A percentile compares a stretch with the other conserved stretches of the same genome.
These are phyloP conservation scores for Belonocnema kinseyi DNA, from an alignment of 1,140 invertebrate genomes.

Conservation along the genomic window DNA sequence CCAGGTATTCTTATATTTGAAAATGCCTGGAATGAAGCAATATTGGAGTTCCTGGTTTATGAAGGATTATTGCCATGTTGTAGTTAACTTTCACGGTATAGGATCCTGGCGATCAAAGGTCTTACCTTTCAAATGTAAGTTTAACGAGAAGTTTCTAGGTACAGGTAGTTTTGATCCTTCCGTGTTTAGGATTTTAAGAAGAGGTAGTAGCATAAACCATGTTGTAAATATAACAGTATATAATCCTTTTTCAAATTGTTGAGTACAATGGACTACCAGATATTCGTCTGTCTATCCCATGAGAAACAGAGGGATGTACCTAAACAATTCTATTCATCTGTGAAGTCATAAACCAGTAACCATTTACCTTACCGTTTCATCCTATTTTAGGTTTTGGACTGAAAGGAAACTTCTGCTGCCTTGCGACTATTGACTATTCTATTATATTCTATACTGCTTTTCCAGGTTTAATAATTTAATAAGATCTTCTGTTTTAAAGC, in stretches of 20 bases:
- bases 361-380: neutral
- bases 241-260: slow-evolving; percentile 6
- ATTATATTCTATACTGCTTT: neutral
- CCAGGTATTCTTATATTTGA: neutral
- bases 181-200: neutral
- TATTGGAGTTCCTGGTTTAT: slow-evolving; percentile 35
- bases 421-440: neutral
- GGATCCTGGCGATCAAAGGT: slow-evolving; percentile 32
- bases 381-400: neutral
- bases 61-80: slow-evolving; percentile 36
- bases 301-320: neutral
- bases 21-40: neutral
- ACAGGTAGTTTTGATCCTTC: too few relatives aligned
- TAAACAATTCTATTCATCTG: neutral
- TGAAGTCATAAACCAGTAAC: slow-evolving; percentile 12
- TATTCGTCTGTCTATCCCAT: neutral
- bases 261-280: slow-evolving; percentile 1
- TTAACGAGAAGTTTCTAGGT: neutral
- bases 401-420: neutral
- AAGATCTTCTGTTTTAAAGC: neutral
- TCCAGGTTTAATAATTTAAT: neutral
- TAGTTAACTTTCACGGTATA: slow-evolving; percentile 39
- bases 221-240: slow-evolving; percentile 21
- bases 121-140: neutral
- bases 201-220: neutral